Base-by-base conservation (phyloP, 2,888 invertebrate genomes). In the Caenorhabditis becei region DNA sequence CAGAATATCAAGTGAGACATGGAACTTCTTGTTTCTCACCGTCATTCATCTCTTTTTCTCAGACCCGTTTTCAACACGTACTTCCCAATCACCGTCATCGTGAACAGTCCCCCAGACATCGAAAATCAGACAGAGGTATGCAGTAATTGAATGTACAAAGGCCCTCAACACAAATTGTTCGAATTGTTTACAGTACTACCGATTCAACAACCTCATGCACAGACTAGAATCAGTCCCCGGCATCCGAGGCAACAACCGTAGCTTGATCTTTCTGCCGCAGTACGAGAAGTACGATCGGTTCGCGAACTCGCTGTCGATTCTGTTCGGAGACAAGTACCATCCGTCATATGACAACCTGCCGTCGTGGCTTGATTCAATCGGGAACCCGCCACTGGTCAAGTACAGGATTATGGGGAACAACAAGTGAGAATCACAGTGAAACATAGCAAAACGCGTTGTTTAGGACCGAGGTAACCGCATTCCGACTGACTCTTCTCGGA, bases 11-110 rank as follows among this genome's bases (percentile, higher is more conserved):
- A 82, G 86, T 87, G 10, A 51, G 78, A 47, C 49, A 10, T 28
- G 14, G 24, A 53, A 47, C 26, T 41, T 32, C 4, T 32, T 10
- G 32, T 32, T 20, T 58, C 24, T 4, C 10, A 16, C 2, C 26
- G 18, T 44, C 10, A 10, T 32, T 32, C 32, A 32, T 32, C 32
- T 32, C 14, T 5, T 53, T 51, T 37, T 78, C 83, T 32, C 71
- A 85, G 89, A 53, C 87, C 88, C 16, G 88, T 90, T 18, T 90
- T 91, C 84, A 86, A 90, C 78, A 84, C 86, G 16, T 89, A 86
- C 67, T 91, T 89, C 80, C 90, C 90, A 0, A 80, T 90, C 44
- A 86, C 86, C 41, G 83, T 90, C 24, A 85, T 88, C 47, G 89
- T 91, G 20, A 88, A 89, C 49, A 75, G 77, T 20, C 90, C 90